Evolutionary conservation across 2,797 vertebrate species (phyloP), one percentile per base, ranked within the genome.

Genomic region (Ciconia nigra): DNA sequence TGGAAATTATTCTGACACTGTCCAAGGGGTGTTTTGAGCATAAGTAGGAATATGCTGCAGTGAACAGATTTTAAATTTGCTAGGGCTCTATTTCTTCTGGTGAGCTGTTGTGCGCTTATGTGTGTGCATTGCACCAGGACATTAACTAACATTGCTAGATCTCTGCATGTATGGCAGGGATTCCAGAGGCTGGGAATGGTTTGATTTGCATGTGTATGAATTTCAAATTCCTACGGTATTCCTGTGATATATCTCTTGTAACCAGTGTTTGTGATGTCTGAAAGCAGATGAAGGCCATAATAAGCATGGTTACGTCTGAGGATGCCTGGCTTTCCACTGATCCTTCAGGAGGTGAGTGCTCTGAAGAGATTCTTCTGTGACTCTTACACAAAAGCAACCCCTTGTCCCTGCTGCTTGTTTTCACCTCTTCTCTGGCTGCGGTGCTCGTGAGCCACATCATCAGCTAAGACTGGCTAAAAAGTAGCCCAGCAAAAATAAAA

Each of bases 101-200:
- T 1, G 58, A 71, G 21, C 33, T 13, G 54, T 3, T 59, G 37
- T 19, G 37, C 22, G 1, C 11, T 29, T 17, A 20, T 0, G 1
- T 2, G 42, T 3, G 17, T 20, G 65, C 26, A 3, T 16, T 17
- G 42, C 37, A 10, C 29, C 14, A 22, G 59, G 42, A 12, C 49
- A 9, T 54, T 4, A 11, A 59, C 51, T 33, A 44, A 62, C 41
- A 5, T 28, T 29, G 19, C 33, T 11, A 61, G 29, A 29, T 51
- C 16, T 51, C 39, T 14, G 15, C 39, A 1, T 4, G 15, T 28
- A 72, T 3, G 7, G 8, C 41, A 29, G 54, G 4, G 22, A 10
- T 13, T 57, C 13, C 35, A 2, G 49, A 11, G 79, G 13, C 25
- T 54, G 72, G 55, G 33, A 33, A 14, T 2, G 21, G 7, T 28